Evolutionary conservation across 2,113 vertebrate genomes (phyloP).

Genomic region (Mustelus asterias): DNA sequence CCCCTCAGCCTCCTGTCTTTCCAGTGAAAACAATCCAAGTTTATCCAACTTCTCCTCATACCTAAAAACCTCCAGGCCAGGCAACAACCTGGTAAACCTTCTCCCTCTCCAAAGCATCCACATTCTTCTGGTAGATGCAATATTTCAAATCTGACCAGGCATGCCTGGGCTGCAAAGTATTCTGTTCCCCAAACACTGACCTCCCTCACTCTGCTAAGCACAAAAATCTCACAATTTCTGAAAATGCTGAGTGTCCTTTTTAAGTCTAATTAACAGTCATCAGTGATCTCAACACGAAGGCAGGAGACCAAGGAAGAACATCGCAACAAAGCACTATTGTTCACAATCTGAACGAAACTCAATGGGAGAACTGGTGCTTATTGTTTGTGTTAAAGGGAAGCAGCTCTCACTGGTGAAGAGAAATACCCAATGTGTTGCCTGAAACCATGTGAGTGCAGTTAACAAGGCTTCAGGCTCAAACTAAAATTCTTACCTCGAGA

Average conservation of each 20-base stretch:
- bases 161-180: background rate
- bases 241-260: background rate
- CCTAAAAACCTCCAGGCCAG: too few relatives aligned
- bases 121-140: too few relatives aligned
- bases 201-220: background rate
- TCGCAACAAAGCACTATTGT: background rate
- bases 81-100: too few relatives aligned
- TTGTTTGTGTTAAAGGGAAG: background rate
- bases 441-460: background rate
- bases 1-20: too few relatives aligned
- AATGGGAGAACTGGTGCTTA: background rate
- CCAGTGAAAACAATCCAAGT: too few relatives aligned
- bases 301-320: background rate
- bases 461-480: background rate
- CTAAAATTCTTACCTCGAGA: background rate
- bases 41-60: too few relatives aligned
- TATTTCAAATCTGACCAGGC: background rate
- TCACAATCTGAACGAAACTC: background rate
- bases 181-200: background rate
- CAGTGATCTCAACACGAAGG: background rate
- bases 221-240: background rate
- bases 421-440: background rate
- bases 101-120: too few relatives aligned
- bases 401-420: background rate
- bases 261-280: background rate